Evolutionary conservation across 2,113 vertebrate genomes (phyloP), one percentile per base, ranked within the genome.

Genomic region (Xyliphius kryptos): DNA sequence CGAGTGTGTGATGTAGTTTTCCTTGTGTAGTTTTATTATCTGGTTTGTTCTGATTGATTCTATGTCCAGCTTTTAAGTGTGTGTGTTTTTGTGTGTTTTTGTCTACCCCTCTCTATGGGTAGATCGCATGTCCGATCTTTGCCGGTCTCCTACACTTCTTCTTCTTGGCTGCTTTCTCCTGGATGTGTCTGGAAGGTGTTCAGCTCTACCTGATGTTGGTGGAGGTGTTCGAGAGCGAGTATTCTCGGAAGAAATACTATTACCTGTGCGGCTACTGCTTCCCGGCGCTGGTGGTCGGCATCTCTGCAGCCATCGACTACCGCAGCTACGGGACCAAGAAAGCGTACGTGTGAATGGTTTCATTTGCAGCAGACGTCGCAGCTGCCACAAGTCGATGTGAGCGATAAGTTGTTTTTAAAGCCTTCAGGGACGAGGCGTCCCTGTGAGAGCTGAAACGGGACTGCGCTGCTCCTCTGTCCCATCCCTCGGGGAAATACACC

Each of bases 311-410:
- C 75, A 86, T 95, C 37, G 92, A 95, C 88, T 94, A 96, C 84
- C 87, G 91, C 74, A 93, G 93, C 88, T 96, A 95, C 19, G 93
- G 93, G 82, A 96, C 92, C 12, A 91, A 93, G 81, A 93, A 92
- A 86, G 91, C 91, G 90, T 95, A 87, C 81, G 91, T 92, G 79
- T 81, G 55, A 68, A 55, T 38, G 60, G 43, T 32, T 44, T 41
- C 36, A 67, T 71, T 67, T 41, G 26, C 38, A 60, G n/a, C 58
- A 9, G 43, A 15, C 40, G 8, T 6, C 5, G 13, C 20, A 3
- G 49, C 20, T 41, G 65, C 5, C 49, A 0, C 1, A 67, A 54
- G 15, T 36, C 50, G 44, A 48, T 16, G 46, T 53, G 43, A 22
- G 37, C 20, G 52, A 47, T 47, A n/a, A 65, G 43, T 16, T n/a